Conservation (phyloP, 2,888 invertebrate species). For the Leucozona laternaria region DNA sequence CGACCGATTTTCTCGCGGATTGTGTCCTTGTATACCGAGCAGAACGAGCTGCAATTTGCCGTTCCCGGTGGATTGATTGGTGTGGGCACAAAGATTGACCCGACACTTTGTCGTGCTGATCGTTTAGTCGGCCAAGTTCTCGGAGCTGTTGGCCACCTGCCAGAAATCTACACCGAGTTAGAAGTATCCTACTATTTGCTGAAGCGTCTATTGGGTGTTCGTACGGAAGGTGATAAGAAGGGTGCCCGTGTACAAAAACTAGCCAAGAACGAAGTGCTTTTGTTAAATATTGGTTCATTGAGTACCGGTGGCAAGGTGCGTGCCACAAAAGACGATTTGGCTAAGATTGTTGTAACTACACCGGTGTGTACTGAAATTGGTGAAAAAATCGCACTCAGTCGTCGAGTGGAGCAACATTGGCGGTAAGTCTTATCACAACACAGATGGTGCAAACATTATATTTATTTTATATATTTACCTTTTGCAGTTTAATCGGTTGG, state of each 20-base stretch:
- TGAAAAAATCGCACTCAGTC: conserved; percentile 99
- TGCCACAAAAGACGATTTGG: conserved; percentile 97
- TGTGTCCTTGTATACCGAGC: conserved; percentile 98
- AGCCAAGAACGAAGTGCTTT: conserved; percentile 94
- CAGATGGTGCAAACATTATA: not conserved
- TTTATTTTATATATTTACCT: conserved; percentile 62
- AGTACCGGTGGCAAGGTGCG: conserved; percentile 98
- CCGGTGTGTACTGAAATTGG: conserved; percentile 99
- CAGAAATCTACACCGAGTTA: conserved; percentile 98
- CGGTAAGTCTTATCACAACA: conserved; percentile 86
- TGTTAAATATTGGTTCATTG: conserved; percentile 99
- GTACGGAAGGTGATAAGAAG: conserved; percentile 99
- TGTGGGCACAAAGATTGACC: conserved; percentile 99
- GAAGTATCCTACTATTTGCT: conserved; percentile 99
- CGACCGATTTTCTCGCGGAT: conserved; percentile 98
- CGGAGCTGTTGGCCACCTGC: conserved; percentile 98
- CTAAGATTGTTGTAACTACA: conserved; percentile 97
- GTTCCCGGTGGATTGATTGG: conserved; percentile 99
- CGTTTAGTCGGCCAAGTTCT: conserved; percentile 98
- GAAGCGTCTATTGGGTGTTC: conserved; percentile 97
- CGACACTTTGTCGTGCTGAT: conserved; percentile 99
- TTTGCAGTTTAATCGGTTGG: conserved; percentile 97
- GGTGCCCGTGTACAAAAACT: conserved; percentile 98
- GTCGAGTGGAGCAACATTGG: conserved; percentile 99
- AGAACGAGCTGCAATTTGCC: conserved; percentile 99